Base-by-base conservation (phyloP, 2,888 invertebrate genomes). In the Tenthredo distinguenda region DNA sequence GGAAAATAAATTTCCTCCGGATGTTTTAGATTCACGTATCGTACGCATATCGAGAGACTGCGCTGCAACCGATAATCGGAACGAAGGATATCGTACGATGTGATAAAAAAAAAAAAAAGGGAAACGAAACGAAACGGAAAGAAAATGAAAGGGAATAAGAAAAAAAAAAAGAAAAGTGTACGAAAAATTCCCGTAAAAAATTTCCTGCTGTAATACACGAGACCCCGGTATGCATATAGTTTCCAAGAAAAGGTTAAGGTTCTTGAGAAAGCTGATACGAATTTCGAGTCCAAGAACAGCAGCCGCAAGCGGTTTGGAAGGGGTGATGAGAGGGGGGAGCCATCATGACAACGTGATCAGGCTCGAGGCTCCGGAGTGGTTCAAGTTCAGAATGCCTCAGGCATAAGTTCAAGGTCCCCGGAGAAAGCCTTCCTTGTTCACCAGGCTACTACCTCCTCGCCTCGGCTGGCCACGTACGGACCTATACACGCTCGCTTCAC, bases 351-450 rank as follows among this genome's bases (percentile, higher is more conserved):
- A 62, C 62, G 79, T 62, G 58, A 62, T 58, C 77, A 55, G 55
- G 58, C 77, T 47, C 71, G 55, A 79, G 37, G 40, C 83, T 83
- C 82, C 83, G 87, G 90, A 91, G 91, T 92, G 91, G 92, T 92
- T 92, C 92, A 92, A 92, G 92, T 92, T 92, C 92, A 91, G 87
- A 89, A 89, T 85, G 87, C 89, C 90, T 86, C 88, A 87, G 90
- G 88, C 88, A 85, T 87, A 88, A 90, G 88, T 89, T 89, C 92
- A 91, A 92, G 92, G 91, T 88, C 90, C 87, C 55, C 84, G 87
- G 90, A 91, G 91, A 91, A 92, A 92, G 91, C 90, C 91, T 92
- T 92, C 90, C 91, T 91, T 90, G 90, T 90, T 89, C 88, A 76
- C 74, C 85, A 50, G 74, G 18, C 18, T 26, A n/a, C 55, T 43